These are phyloP conservation scores for Dendrocincla tyrannina DNA, from an alignment of 2,797 vertebrate genomes.

Conservation along the genomic window DNA sequence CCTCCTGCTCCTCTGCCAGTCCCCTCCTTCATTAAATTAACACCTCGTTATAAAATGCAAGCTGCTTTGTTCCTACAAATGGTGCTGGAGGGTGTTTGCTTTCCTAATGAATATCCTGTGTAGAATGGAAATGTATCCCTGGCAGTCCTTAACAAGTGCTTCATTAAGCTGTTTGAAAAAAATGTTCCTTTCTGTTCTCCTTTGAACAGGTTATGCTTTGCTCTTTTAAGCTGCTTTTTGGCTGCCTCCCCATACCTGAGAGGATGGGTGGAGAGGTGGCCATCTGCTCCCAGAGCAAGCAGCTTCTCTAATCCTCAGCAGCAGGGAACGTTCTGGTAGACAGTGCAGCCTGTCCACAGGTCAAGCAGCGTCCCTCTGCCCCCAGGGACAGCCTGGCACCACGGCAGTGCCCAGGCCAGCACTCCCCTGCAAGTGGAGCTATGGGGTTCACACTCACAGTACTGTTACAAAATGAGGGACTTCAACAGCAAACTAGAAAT, in stretches of 20 bases:
- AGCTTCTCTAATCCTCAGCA: background rate
- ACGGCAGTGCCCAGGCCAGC: background rate
- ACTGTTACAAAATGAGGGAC: background rate
- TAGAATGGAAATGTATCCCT: constrained; percentile 64
- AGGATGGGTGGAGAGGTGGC: constrained; percentile 57
- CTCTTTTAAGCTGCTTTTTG: constrained; percentile 51
- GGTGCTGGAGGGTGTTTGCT: constrained; percentile 55
- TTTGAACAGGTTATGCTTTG: constrained; percentile 59
- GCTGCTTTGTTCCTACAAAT: constrained; percentile 60
- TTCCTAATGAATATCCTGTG: constrained; percentile 64
- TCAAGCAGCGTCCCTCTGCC: background rate
- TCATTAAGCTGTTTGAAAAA: constrained; percentile 59
- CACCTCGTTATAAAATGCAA: constrained; percentile 52
- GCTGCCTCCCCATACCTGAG: constrained; percentile 51
- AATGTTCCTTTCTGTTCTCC: constrained; percentile 54
- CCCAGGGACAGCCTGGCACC: background rate
- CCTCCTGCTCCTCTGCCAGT: background rate
- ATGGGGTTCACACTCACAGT: accelerated
- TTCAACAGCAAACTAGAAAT: background rate
- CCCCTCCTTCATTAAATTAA: constrained; percentile 61
- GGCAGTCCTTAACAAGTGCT: constrained; percentile 64
- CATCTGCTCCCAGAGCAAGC: constrained; percentile 41
- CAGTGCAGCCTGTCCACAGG: background rate
- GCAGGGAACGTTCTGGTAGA: background rate
- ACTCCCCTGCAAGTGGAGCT: background rate